Evolutionary conservation across 2,888 invertebrate genomes (phyloP), one percentile per base, ranked within the genome.

Genomic region (Pollenia amentaria): DNA sequence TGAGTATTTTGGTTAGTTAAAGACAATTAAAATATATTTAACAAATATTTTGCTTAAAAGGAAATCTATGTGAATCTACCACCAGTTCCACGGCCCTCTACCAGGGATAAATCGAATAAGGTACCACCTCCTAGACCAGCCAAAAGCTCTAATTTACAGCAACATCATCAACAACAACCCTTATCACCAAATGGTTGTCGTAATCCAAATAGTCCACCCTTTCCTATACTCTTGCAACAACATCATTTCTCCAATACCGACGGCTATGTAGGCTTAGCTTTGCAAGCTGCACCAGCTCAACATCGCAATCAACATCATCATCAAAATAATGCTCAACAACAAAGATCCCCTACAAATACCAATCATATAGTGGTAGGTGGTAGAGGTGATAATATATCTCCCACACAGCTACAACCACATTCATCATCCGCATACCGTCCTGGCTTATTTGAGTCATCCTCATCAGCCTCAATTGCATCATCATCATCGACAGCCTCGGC

Each of bases 41-140:
- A 8, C 42, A 40, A 55, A 3, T 7, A 4, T 51, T 44, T 16
- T n/a, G 3, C 9, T 11, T 16, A 1, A 16, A 85, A 93, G 93
- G 91, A 90, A 88, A 92, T 93, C 84, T 92, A 93, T 89, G 93
- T 92, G 8, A 93, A 93, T 89, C 79, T 93, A 75, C 92, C 92
- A 57, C 90, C 90, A 7, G 90, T 91, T 83, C 90, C 91, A 80
- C 91, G 91, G 83, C 89, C 92, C 46, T 89, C 89, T 60, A 85
- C 90, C 16, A 90, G 91, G 16, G 91, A 91, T 51, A 91, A 89
- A 77, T 70, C 53, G 11, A 73, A 76, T 70, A 88, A 89, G 76
- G 89, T 89, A 42, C 91, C 90, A 48, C 91, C 91, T 40, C 92
- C 92, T 12, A 90, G 91, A 51, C 91, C 92, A 82, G 91, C 92